These are phyloP conservation scores for Coecobrya sp. DNA, from an alignment of 2,888 invertebrate species.

Conservation along the genomic window DNA sequence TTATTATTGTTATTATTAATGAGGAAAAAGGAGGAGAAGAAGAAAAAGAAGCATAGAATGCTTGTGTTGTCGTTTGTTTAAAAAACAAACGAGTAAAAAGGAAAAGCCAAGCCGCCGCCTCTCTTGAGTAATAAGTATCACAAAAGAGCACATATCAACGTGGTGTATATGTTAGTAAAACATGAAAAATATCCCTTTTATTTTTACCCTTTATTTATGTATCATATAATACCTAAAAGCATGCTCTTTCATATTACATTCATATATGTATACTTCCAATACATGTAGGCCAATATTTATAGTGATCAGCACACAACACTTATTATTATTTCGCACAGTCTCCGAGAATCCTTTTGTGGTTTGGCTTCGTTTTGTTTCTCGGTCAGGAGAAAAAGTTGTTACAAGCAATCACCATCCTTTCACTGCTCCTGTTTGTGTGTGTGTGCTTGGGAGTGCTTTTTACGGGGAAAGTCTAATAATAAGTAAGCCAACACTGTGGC, in stretches of 20 bases:
- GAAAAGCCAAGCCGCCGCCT: neutral
- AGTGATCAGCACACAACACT: too few relatives aligned
- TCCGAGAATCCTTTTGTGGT: constrained; percentile 6
- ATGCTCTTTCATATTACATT: too few relatives aligned
- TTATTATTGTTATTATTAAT: constrained; percentile 4
- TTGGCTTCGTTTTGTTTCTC: constrained; percentile 39
- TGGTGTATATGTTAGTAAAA: neutral
- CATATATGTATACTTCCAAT: neutral
- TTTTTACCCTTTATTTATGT: too few relatives aligned
- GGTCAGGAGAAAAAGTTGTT: constrained; percentile 38
- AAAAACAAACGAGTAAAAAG: neutral
- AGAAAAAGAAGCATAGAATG: neutral
- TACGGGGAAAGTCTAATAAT: neutral
- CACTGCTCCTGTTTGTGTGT: neutral
- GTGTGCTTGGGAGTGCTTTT: neutral
- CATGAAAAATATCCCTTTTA: neutral
- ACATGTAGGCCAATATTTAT: neutral
- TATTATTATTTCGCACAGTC: too few relatives aligned
- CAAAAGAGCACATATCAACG: neutral
- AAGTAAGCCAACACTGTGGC: neutral
- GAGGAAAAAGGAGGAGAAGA: constrained; percentile 16
- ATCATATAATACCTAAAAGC: too few relatives aligned
- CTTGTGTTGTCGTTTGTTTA: neutral
- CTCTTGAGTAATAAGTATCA: neutral
- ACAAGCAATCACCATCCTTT: neutral